Evolutionary conservation across 2,797 vertebrate genomes (phyloP), one percentile per base, ranked within the genome.

Genomic region (Microchirus variegatus): DNA sequence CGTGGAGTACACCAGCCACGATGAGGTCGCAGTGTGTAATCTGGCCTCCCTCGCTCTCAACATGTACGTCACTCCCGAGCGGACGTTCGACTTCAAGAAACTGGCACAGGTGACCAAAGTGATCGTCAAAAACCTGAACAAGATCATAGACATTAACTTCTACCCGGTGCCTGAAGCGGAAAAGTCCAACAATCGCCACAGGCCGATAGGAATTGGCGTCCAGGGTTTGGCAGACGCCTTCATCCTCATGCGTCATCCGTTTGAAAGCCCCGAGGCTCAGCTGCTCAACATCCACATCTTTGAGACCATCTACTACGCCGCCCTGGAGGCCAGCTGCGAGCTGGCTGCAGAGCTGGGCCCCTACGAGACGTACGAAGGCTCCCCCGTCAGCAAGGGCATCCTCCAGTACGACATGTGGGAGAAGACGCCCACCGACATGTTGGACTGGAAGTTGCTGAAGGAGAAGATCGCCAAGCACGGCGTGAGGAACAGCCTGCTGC

Each of bases 401-500:
- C 94, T 99, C 15, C 98, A 99, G 90, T 96, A 96, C 11, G 96
- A 99, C 84, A 98, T 99, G 98, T 99, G 98, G 98, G 86, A 94
- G 0, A 94, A 93, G 75, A 96, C 86, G 3, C 96, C 98, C 0
- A 96, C 97, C 0, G 92, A 95, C 5, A 90, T 99, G 1, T 95
- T 91, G 92, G 95, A 99, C 90, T 99, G 98, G 98, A 90, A 89
- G 22, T 72, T 84, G 46, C 83, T 99, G 4, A 98, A 98, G 86
- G 94, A 96, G 82, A 97, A 96, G 87, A 98, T 99, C 59, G 93
- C 96, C 12, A 93, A 92, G 91, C 90, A 96, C 0, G 98, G 98
- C 0, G 82, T 99, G 60, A 93, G 96, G 73, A 99, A 99, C 93
- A 99, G 98, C 72, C 92, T 99, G 42, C 94, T 99, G 70, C 65